Conservation (phyloP, 2,888 invertebrate species). For the Agrochola lota region DNA sequence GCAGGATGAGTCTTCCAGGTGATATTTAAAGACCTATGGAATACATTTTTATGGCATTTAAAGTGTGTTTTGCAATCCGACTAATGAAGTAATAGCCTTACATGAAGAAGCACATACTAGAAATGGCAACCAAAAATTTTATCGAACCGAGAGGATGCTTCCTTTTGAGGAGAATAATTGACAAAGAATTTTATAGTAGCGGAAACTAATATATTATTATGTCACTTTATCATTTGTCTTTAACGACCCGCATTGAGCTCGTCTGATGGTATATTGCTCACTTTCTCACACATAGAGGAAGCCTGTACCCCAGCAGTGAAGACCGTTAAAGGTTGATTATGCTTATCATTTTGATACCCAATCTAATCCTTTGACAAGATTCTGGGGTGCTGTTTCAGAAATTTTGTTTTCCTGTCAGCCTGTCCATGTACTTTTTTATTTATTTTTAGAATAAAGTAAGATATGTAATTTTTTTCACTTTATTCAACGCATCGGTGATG, state of each 20-base stretch:
- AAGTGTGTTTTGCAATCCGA: neutral
- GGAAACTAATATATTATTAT: too few relatives aligned
- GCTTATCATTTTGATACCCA: neutral
- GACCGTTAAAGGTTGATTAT: too few relatives aligned
- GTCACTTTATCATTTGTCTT: too few relatives aligned
- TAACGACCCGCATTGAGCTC: too few relatives aligned
- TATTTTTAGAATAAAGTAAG: neutral
- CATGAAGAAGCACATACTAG: neutral
- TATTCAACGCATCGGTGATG: neutral
- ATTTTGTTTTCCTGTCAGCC: neutral
- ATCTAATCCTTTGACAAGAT: neutral
- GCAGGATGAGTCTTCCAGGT: neutral
- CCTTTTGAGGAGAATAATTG: neutral
- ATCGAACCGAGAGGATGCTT: neutral
- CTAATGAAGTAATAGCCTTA: neutral
- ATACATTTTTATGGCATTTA: neutral
- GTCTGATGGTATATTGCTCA: too few relatives aligned
- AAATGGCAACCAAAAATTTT: neutral
- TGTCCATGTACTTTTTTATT: neutral
- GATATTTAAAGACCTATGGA: neutral
- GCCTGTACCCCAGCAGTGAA: too few relatives aligned
- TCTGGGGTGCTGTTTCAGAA: neutral
- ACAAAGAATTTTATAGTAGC: neutral
- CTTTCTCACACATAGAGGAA: too few relatives aligned
- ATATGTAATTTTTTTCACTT: neutral